These are phyloP conservation scores for Acromyrmex heyeri DNA, from an alignment of 1,140 invertebrate species.

Conservation along the genomic window DNA sequence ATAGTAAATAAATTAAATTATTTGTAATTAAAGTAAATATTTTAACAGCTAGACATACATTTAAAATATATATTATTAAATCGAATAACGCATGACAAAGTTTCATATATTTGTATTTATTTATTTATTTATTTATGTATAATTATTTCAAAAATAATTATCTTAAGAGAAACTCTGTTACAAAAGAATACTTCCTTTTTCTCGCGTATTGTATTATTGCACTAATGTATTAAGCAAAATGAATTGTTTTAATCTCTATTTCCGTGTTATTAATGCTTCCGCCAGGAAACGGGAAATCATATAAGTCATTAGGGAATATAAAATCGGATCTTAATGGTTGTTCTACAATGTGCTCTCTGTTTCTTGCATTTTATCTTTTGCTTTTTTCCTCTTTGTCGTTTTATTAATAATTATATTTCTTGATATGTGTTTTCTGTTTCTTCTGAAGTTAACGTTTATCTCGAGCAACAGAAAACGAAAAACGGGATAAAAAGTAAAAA, in stretches of 20 bases:
- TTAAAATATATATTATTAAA: not conserved
- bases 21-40: not conserved
- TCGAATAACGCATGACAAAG: not conserved
- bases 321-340: not conserved
- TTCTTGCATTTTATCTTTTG: too few relatives aligned
- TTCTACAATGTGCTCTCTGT: too few relatives aligned
- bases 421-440: too few relatives aligned
- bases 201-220: not conserved
- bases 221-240: not conserved
- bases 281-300: not conserved
- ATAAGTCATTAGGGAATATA: not conserved
- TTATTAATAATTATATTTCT: too few relatives aligned
- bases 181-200: constrained; percentile 14
- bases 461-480: too few relatives aligned
- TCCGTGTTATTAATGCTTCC: not conserved
- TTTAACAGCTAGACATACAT: not conserved
- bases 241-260: constrained; percentile 6
- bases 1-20: too few relatives aligned
- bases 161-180: not conserved
- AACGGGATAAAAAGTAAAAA: too few relatives aligned
- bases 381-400: too few relatives aligned
- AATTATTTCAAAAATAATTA: constrained; percentile 9
- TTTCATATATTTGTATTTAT: not conserved
- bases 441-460: too few relatives aligned
- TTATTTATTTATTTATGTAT: not conserved